These are phyloP conservation scores for Ictidomys tridecemlineatus DNA, from an alignment of 2,113 vertebrate species.

Conservation along the genomic window DNA sequence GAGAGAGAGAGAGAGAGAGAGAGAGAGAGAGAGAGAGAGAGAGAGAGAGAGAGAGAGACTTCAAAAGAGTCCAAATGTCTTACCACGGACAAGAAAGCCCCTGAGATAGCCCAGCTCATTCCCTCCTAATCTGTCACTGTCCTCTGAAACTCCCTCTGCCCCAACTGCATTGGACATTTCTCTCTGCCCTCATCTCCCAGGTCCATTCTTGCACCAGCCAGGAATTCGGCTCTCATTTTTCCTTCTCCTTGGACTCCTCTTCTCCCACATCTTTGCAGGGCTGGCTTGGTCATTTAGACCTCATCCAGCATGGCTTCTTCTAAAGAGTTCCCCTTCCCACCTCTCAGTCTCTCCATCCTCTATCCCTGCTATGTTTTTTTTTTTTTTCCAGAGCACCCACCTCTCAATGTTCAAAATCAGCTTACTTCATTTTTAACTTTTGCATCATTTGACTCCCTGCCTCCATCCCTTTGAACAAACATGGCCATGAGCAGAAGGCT, in stretches of 20 bases:
- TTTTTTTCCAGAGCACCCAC: background rate
- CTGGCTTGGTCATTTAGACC: background rate
- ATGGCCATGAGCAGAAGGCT: background rate
- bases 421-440: background rate
- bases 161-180: background rate
- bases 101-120: background rate
- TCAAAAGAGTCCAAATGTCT: background rate
- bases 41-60: background rate
- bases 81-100: background rate
- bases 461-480: background rate
- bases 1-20: no score
- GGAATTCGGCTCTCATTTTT: background rate
- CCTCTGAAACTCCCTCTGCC: background rate
- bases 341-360: background rate
- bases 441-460: background rate
- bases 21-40: no score
- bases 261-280: no score
- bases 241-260: background rate
- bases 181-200: background rate
- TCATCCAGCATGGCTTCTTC: background rate
- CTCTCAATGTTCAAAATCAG: background rate
- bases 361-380: background rate
- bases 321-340: background rate
- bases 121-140: background rate
- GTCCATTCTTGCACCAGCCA: fast-evolving